A percentile compares a stretch with the other conserved stretches of the same genome.
phyloP scores from a whole-genome alignment of 2,113 vertebrate species.

The Charadrius vociferus region DNA sequence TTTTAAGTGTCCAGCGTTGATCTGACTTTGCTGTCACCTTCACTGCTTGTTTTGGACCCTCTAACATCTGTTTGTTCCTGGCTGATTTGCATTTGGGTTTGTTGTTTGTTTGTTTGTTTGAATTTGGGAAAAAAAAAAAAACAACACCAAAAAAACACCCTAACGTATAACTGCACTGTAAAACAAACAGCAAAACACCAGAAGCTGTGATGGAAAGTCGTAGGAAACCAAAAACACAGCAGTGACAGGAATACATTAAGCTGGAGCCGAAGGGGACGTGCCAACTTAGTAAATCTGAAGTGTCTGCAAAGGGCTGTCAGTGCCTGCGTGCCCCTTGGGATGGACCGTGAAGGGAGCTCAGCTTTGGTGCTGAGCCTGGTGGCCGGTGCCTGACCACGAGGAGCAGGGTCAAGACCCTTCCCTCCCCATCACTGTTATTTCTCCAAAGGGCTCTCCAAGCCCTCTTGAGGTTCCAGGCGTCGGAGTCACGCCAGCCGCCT shows the following conservation, averaged over 20 bases:
- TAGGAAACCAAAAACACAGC: not conserved
- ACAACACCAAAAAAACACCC: not conserved
- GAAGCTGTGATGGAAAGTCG: not conserved
- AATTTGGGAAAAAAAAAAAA: not conserved
- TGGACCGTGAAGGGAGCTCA: not conserved
- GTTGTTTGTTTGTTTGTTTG: not conserved
- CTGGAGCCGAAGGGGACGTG: not conserved
- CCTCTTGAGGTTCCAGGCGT: not conserved
- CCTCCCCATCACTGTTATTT: not conserved
- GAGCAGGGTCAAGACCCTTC: not conserved
- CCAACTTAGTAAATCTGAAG: not conserved
- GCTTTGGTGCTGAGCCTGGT: not conserved
- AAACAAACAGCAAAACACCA: slow-evolving; percentile 1
- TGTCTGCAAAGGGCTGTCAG: not conserved
- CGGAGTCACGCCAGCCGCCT: not conserved
- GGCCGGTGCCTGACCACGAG: not conserved
- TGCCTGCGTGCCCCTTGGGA: fast-evolving
- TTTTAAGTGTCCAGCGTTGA: not conserved
- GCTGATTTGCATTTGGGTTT: not conserved
- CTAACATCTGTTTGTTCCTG: not conserved
- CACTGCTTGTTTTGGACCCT: not conserved
- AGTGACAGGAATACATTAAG: not conserved
- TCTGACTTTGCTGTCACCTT: not conserved
- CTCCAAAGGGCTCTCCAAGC: not conserved
- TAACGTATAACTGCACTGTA: not conserved